Conservation (phyloP, 2,888 invertebrate genomes). For the Latrodectus elegans region DNA sequence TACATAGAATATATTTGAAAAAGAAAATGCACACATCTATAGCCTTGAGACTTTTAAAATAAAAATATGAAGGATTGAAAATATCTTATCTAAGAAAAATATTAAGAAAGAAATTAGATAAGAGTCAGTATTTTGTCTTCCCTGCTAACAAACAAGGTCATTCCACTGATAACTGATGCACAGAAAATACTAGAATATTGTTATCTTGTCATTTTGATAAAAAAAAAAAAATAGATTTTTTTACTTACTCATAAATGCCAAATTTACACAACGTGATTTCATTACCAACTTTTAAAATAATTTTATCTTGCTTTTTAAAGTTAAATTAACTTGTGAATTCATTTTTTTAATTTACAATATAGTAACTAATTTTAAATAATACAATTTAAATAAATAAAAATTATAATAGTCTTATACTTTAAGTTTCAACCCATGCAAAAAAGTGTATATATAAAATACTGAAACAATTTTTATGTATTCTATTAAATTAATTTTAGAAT, state of each 20-base stretch:
- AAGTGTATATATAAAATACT: no score
- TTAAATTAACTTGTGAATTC: no score
- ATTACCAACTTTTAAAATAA: no score
- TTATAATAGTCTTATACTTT: no score
- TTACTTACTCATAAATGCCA: conserved; percentile 22
- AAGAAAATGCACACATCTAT: background rate
- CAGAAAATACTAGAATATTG: conserved; percentile 34
- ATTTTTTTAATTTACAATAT: no score
- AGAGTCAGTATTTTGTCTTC: background rate
- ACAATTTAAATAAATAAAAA: no score
- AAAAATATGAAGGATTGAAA: background rate
- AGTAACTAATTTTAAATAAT: no score
- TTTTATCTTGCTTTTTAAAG: no score
- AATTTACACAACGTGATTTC: background rate
- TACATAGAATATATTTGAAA: background rate
- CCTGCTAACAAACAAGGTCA: conserved; percentile 49
- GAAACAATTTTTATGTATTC: no score
- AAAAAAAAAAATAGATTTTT: no score
- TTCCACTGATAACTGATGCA: conserved; percentile 52
- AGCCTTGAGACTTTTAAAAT: background rate
- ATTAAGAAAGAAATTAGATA: background rate
- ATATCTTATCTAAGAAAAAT: background rate
- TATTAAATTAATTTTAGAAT: no score
- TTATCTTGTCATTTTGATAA: conserved; percentile 45
- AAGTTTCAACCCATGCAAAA: no score